Conservation (phyloP, 2,888 invertebrate genomes). For the Phoronis australis region DNA sequence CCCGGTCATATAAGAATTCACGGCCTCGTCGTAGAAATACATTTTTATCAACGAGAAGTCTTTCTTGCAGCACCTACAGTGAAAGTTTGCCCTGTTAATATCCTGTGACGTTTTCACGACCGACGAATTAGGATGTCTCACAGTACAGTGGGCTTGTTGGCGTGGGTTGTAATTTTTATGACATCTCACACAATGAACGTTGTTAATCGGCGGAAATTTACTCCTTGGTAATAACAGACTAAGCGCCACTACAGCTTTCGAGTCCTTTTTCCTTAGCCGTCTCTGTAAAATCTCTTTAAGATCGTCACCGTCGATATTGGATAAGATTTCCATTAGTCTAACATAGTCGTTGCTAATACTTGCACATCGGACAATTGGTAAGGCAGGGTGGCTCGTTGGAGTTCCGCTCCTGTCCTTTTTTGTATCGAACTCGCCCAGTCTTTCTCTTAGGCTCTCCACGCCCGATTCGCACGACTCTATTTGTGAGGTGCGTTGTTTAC, state of each 20-base stretch:
- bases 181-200: neutral
- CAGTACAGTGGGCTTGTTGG: neutral
- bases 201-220: neutral
- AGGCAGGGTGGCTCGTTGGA: too few species aligned
- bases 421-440: too few species aligned
- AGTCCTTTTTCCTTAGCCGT: neutral
- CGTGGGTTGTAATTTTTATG: neutral
- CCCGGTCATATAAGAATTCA: neutral
- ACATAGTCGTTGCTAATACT: neutral
- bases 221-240: neutral
- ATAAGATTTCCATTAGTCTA: neutral
- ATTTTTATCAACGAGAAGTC: neutral
- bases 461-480: too few species aligned
- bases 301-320: neutral
- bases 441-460: too few species aligned
- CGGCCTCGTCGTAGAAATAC: neutral
- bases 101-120: neutral
- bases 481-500: too few species aligned
- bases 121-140: neutral
- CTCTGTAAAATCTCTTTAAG: neutral
- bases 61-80: neutral
- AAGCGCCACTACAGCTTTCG: neutral
- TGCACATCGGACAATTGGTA: too few species aligned
- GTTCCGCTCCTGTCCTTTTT: too few species aligned
- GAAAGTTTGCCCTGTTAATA: neutral